Conservation (phyloP, 2,113 vertebrate genomes). For the Trogon surrucura region DNA sequence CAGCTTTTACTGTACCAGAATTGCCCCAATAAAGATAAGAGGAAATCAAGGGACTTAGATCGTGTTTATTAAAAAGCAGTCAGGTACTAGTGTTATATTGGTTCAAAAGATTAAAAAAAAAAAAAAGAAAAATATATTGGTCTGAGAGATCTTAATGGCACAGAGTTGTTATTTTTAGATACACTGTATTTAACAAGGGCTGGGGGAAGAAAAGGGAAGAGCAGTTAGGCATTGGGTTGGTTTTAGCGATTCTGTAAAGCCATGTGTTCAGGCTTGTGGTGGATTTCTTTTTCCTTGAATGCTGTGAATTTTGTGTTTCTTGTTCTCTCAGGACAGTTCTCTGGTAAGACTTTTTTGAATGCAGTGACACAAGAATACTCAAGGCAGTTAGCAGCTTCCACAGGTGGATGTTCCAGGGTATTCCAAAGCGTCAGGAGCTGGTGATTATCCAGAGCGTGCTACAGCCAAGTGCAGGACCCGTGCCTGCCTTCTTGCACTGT, state of each 20-base stretch:
- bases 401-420: not conserved
- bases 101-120: not conserved
- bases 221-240: not conserved
- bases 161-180: not conserved
- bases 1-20: not conserved
- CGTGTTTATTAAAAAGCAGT: not conserved
- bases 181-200: not conserved
- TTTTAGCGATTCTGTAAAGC: not conserved
- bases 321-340: not conserved
- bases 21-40: not conserved
- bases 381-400: not conserved
- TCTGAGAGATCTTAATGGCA: not conserved
- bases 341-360: not conserved
- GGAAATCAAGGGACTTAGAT: not conserved
- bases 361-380: not conserved
- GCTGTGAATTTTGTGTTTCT: not conserved
- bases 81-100: not conserved
- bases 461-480: rapidly evolving
- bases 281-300: not conserved
- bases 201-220: not conserved
- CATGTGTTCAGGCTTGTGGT: not conserved
- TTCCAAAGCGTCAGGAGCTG: not conserved
- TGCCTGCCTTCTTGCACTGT: rapidly evolving
- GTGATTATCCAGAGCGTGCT: rapidly evolving
- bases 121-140: not conserved